Evolutionary conservation across 2,113 vertebrate genomes (phyloP).

Genomic region (Zosterops hypoxanthus): DNA sequence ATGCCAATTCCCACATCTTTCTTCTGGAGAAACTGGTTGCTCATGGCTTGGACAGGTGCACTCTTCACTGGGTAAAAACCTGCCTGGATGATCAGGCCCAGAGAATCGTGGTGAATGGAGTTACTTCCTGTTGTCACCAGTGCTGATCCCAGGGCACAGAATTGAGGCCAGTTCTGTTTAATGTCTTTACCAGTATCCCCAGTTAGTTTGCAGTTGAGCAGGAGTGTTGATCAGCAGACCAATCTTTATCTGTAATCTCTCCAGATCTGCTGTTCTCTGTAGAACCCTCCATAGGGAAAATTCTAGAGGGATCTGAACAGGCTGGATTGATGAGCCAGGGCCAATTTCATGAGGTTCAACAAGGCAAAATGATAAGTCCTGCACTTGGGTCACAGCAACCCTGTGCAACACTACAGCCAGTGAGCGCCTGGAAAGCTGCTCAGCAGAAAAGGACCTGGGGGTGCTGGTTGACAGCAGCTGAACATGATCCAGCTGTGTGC

Average conservation of each 20-base stretch:
- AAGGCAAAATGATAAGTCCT: neutral
- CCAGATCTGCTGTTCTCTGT: neutral
- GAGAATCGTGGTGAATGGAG: fast-evolving
- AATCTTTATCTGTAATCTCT: neutral
- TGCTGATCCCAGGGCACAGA: neutral
- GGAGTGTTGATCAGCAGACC: neutral
- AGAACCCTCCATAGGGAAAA: neutral
- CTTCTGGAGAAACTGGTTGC: neutral
- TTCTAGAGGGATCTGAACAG: neutral
- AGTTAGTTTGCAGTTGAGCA: neutral
- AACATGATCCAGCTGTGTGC: neutral
- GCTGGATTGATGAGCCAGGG: no score
- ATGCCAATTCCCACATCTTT: neutral
- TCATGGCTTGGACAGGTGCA: neutral
- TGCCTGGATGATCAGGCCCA: neutral
- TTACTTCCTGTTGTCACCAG: neutral
- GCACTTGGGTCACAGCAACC: neutral
- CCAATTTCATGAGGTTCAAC: neutral
- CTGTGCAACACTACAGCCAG: neutral
- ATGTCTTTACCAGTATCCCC: neutral
- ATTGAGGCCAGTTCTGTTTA: neutral
- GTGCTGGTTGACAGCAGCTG: neutral
- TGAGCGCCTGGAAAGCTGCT: neutral
- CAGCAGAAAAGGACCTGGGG: neutral
- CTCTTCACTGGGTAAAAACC: neutral